Conservation (phyloP, 2,113 vertebrate genomes). For the Ciconia boyciana region DNA sequence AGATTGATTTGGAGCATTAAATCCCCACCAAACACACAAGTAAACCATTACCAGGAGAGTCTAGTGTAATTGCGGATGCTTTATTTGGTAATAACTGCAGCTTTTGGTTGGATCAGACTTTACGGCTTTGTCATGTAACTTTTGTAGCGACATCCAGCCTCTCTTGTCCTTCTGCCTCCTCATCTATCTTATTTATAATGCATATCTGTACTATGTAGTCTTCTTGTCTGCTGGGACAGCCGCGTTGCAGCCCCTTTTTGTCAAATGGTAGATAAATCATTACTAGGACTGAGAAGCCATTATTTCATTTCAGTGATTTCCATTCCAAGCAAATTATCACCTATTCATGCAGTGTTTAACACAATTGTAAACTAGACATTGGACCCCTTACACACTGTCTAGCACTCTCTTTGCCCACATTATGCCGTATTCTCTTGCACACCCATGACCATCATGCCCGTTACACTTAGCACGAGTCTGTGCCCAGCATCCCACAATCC, state of each 20-base stretch:
- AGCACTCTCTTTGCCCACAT: background rate
- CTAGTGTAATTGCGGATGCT: background rate
- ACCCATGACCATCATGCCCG: rapidly evolving
- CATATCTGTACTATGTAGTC: background rate
- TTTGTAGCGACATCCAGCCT: background rate
- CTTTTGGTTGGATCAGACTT: background rate
- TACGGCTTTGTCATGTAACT: background rate
- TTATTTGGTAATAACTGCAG: background rate
- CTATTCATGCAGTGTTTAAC: background rate
- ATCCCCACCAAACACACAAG: background rate
- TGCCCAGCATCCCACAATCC: background rate
- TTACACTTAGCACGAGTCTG: background rate
- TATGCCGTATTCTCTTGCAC: background rate
- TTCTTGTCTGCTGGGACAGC: background rate
- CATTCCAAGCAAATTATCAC: background rate
- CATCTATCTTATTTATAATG: background rate
- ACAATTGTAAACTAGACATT: background rate
- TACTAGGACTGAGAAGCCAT: background rate
- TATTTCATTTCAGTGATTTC: background rate
- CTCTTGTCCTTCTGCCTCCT: background rate
- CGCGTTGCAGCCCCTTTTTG: background rate
- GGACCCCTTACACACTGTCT: background rate
- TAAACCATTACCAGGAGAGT: background rate
- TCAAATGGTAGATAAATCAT: background rate
- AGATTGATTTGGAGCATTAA: background rate